Conservation (phyloP, 1,140 invertebrate genomes). For the Mya arenaria region DNA sequence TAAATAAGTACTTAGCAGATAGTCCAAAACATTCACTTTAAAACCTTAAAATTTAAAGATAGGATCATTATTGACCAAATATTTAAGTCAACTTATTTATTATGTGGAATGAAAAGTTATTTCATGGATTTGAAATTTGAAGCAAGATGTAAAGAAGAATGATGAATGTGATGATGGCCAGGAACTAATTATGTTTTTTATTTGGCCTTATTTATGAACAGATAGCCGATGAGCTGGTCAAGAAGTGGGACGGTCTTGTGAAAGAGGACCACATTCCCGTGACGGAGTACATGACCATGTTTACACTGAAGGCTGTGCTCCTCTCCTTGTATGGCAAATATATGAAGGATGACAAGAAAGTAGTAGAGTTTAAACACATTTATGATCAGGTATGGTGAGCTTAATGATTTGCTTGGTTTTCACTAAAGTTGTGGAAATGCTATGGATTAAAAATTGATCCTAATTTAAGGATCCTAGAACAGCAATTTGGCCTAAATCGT, state of each 20-base stretch:
- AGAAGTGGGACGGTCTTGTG: slow-evolving; percentile 63
- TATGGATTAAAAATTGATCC: background rate
- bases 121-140: too few species aligned
- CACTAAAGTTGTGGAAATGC: background rate
- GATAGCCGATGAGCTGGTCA: slow-evolving; percentile 65
- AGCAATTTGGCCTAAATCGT: background rate
- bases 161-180: too few species aligned
- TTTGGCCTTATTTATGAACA: too few species aligned
- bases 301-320: slow-evolving; percentile 67
- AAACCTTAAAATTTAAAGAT: too few species aligned
- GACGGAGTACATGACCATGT: slow-evolving; percentile 69
- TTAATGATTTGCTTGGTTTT: too few species aligned
- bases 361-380: slow-evolving; percentile 59
- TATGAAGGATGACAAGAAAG: slow-evolving; percentile 69
- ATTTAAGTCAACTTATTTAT: too few species aligned
- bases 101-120: too few species aligned
- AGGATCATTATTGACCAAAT: too few species aligned
- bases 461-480: background rate
- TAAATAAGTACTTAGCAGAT: too few species aligned
- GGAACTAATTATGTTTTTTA: too few species aligned
- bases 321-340: slow-evolving; percentile 60
- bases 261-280: slow-evolving; percentile 72
- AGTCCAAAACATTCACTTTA: too few species aligned
- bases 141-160: too few species aligned
- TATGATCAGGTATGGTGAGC: slow-evolving; percentile 68